These are phyloP conservation scores for Aplysia californica DNA, from an alignment of 1,140 invertebrate species.

Conservation along the genomic window DNA sequence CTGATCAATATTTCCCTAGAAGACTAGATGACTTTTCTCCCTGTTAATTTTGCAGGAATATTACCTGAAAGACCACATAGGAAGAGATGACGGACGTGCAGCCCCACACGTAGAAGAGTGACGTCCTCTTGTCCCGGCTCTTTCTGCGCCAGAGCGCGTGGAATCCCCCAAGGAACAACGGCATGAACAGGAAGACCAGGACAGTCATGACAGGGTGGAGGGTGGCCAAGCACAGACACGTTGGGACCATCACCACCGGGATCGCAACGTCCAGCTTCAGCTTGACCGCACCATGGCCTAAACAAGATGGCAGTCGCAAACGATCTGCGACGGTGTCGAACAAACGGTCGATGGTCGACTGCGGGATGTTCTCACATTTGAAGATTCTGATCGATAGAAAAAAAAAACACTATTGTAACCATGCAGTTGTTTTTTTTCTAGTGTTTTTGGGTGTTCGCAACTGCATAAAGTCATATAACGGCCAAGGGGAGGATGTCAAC, in stretches of 20 bases:
- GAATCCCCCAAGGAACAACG: conserved; percentile 49
- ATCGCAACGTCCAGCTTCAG: conserved; percentile 50
- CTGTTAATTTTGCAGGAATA: no score
- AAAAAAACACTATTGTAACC: neutral
- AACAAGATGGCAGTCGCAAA: conserved; percentile 53
- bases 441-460: no score
- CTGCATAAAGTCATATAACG: no score
- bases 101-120: conserved; percentile 58
- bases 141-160: conserved; percentile 41
- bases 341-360: conserved; percentile 38
- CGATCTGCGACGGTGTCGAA: conserved; percentile 44
- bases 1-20: no score
- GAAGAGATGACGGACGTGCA: conserved; percentile 50
- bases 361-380: conserved; percentile 43
- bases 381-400: conserved; percentile 38
- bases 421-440: neutral
- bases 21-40: no score
- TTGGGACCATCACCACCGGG: conserved; percentile 51
- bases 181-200: conserved; percentile 45
- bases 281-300: conserved; percentile 51
- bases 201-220: conserved; percentile 43
- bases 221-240: conserved; percentile 47
- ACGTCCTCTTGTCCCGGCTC: conserved; percentile 31
- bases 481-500: no score
- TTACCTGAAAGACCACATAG: conserved; percentile 44